These are phyloP conservation scores for Drosophila monieri DNA, from an alignment of 2,888 invertebrate species.

Conservation along the genomic window DNA sequence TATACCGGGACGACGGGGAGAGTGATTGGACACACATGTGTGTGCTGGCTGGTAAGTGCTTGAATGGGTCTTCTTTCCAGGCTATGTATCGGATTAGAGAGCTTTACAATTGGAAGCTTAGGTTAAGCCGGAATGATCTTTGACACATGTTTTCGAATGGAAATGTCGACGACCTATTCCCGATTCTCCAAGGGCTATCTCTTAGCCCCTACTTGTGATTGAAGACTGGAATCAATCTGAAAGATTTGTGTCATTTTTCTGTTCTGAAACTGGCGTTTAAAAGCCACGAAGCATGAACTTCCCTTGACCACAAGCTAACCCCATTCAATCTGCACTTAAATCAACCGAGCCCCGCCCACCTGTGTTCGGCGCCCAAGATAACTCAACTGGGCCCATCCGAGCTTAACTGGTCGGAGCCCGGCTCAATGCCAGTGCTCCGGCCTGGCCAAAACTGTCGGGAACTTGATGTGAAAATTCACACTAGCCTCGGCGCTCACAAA, in stretches of 20 bases:
- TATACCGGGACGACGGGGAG: conserved; percentile 31
- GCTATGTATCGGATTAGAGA: conserved; percentile 29
- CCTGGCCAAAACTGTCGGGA: conserved; percentile 35
- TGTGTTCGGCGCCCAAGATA: conserved; percentile 30
- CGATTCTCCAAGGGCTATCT: background rate
- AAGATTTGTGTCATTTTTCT: background rate
- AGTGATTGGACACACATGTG: conserved; percentile 63
- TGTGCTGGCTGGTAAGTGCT: conserved; percentile 41
- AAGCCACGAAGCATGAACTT: conserved; percentile 8
- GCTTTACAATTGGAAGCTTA: conserved; percentile 35
- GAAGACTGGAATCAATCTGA: no score
- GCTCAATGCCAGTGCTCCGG: conserved; percentile 18
- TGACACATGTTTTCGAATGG: conserved; percentile 25
- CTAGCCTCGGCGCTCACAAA: conserved; percentile 49
- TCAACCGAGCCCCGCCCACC: conserved; percentile 27
- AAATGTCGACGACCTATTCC: background rate
- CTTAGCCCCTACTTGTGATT: no score
- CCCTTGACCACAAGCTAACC: conserved; percentile 28
- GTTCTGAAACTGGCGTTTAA: background rate
- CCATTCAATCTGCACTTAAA: conserved; percentile 25
- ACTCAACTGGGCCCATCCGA: conserved; percentile 28
- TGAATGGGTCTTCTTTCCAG: conserved; percentile 4
- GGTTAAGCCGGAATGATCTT: conserved; percentile 36
- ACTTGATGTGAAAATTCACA: conserved; percentile 75
- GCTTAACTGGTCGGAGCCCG: conserved; percentile 16